phyloP scores from a whole-genome alignment of 1,140 invertebrate genomes.

The Periplaneta americana region DNA sequence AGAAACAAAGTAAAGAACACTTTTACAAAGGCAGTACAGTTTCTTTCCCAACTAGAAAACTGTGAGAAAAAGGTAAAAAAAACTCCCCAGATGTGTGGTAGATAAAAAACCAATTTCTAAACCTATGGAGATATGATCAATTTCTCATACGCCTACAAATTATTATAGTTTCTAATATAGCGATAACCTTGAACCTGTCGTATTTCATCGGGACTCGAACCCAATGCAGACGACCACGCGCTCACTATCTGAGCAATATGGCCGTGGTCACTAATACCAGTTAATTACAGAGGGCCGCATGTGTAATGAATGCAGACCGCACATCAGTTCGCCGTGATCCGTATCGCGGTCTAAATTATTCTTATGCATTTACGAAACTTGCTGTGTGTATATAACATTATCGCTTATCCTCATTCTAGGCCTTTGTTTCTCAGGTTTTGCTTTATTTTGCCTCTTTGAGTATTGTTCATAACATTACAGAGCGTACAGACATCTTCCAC shows the following conservation, averaged over 20 bases:
- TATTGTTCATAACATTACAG: not conserved
- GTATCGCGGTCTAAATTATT: not conserved
- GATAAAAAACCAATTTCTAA: too few relatives aligned
- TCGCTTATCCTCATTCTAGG: not conserved
- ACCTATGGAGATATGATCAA: too few relatives aligned
- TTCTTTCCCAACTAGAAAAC: too few relatives aligned
- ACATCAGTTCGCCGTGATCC: not conserved
- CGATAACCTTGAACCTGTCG: not conserved
- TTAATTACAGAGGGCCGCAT: not conserved
- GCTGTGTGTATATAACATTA: not conserved
- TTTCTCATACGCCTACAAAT: too few relatives aligned
- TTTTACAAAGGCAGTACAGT: too few relatives aligned
- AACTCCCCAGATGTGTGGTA: too few relatives aligned
- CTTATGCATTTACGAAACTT: not conserved
- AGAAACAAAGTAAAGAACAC: too few relatives aligned
- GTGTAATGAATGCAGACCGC: not conserved
- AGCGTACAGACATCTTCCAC: not conserved
- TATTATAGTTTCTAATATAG: too few relatives aligned
- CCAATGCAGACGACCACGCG: not conserved
- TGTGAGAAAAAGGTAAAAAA: too few relatives aligned
- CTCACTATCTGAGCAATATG: not conserved
- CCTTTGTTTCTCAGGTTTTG: not conserved
- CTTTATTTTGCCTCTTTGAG: not conserved
- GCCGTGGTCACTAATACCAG: not conserved
- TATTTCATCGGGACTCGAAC: not conserved